Evolutionary conservation across 2,113 vertebrate species (phyloP).

Genomic region (Eublepharis macularius): DNA sequence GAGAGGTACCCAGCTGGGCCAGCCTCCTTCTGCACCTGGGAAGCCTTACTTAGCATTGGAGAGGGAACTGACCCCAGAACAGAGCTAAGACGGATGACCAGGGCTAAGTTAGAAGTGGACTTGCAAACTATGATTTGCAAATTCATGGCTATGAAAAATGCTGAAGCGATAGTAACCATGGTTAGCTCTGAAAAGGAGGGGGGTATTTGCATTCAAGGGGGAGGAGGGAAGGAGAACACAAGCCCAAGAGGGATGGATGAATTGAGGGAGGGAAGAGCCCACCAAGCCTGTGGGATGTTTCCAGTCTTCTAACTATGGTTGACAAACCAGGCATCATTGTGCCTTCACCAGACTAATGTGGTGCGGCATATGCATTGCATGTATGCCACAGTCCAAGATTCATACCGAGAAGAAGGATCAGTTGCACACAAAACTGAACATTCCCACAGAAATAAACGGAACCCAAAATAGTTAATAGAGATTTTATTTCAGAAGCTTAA

Average conservation of each 20-base stretch:
- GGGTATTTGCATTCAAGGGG: neutral
- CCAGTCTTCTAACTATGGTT: neutral
- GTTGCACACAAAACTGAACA: neutral
- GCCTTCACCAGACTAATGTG: neutral
- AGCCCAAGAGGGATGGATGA: neutral
- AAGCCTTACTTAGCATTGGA: no score
- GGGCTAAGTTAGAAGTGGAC: no score
- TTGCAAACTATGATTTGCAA: no score
- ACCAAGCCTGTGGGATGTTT: no score
- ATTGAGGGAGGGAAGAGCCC: neutral
- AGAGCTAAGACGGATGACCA: no score
- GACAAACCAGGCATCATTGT: neutral
- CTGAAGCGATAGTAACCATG: no score
- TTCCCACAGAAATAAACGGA: neutral
- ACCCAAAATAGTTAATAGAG: conserved; percentile 2
- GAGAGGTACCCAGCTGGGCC: no score
- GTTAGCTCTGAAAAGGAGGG: neutral
- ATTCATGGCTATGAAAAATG: no score
- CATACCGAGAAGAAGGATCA: neutral
- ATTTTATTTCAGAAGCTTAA: neutral
- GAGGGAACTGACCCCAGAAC: no score
- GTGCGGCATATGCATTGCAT: neutral
- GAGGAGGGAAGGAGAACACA: neutral
- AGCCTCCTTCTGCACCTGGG: no score
- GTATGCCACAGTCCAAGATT: neutral